Evolutionary conservation across 2,888 invertebrate species (phyloP).

Genomic region (Melitaea athalia): DNA sequence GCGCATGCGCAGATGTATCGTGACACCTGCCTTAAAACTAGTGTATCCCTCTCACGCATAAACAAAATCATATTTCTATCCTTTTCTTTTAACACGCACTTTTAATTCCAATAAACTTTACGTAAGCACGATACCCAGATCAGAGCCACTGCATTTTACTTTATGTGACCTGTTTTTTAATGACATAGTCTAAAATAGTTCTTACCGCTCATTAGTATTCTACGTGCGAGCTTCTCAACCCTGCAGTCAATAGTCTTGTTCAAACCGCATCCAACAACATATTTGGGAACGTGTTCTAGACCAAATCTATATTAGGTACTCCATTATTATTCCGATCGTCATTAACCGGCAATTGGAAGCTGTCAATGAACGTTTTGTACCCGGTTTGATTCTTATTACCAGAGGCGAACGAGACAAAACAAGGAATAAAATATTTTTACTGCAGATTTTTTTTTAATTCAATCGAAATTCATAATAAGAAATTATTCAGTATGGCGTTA

Average conservation of each 20-base stretch:
- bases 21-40: conserved; percentile 73
- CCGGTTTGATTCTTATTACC: conserved; percentile 24
- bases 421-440: conserved; percentile 18
- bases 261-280: conserved; percentile 51
- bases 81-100: conserved; percentile 57
- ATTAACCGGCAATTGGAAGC: conserved; percentile 40
- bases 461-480: conserved; percentile 4
- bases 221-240: conserved; percentile 48
- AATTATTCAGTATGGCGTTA: conserved; percentile 1
- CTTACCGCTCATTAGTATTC: conserved; percentile 71
- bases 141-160: conserved; percentile 65
- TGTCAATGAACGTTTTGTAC: conserved; percentile 25
- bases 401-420: conserved; percentile 13
- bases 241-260: conserved; percentile 63
- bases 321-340: conserved; percentile 41
- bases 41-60: conserved; percentile 57
- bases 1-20: conserved; percentile 76
- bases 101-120: conserved; percentile 68
- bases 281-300: conserved; percentile 63
- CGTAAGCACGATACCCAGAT: conserved; percentile 58
- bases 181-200: conserved; percentile 72
- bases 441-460: no score
- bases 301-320: conserved; percentile 47
- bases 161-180: conserved; percentile 77
- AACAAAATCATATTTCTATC: conserved; percentile 49